phyloP scores from a whole-genome alignment of 2,113 vertebrate species.

The Oreochromis tanganicae region DNA sequence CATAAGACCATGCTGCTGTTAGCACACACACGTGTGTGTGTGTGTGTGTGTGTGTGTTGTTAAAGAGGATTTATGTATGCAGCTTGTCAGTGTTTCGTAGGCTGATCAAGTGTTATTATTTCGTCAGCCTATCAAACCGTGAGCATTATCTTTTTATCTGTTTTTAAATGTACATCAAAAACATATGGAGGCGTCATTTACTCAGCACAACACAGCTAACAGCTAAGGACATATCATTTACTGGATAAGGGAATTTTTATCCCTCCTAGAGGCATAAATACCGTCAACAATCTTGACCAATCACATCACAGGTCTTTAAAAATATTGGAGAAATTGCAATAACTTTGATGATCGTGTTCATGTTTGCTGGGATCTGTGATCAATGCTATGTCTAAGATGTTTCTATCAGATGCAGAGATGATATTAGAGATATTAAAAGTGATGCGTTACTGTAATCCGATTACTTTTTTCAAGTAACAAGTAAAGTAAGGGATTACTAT shows the following conservation, averaged over 20 bases:
- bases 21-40: background rate
- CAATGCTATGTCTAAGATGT: background rate
- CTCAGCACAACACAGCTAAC: background rate
- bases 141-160: background rate
- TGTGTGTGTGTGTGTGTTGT: background rate
- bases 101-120: background rate
- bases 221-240: background rate
- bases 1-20: constrained; percentile 51
- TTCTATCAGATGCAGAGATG: background rate
- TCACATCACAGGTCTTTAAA: background rate
- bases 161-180: background rate
- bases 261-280: background rate
- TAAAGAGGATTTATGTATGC: background rate
- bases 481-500: background rate
- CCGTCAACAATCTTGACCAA: background rate
- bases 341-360: background rate
- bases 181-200: background rate
- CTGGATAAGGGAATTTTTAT: background rate
- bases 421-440: background rate
- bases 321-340: accelerated
- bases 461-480: background rate
- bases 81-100: background rate
- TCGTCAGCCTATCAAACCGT: background rate
- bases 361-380: background rate
- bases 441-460: background rate